These are phyloP conservation scores for Chrysochloris asiatica DNA, from an alignment of 2,113 vertebrate genomes.

Conservation along the genomic window DNA sequence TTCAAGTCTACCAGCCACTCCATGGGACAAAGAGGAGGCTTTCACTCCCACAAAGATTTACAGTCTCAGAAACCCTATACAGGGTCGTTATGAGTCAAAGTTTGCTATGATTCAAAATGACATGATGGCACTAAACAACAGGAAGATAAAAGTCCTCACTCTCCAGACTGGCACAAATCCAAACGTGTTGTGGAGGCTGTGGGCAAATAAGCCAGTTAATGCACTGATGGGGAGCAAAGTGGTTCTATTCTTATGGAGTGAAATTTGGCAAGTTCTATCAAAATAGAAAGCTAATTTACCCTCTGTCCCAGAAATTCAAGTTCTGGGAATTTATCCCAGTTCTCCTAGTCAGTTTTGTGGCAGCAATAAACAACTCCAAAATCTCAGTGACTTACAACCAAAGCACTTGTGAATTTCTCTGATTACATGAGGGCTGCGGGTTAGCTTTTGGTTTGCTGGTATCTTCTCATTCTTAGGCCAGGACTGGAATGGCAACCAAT, in stretches of 20 bases:
- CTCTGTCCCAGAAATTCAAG: not conserved
- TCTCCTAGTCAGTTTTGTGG: not conserved
- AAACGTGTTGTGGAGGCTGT: not conserved
- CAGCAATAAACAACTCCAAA: not conserved
- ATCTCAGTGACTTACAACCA: not conserved
- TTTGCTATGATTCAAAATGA: too few relatives aligned
- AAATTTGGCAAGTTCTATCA: not conserved
- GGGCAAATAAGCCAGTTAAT: not conserved
- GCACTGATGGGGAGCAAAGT: not conserved
- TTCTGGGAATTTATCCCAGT: slow-evolving; percentile 1
- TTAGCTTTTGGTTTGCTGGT: not conserved
- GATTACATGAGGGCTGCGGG: not conserved
- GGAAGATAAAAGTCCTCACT: not conserved
- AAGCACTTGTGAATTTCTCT: not conserved
- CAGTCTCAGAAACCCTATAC: too few relatives aligned
- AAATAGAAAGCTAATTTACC: slow-evolving; percentile 30
- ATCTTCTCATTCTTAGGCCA: not conserved
- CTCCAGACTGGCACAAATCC: not conserved
- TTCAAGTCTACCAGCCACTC: too few relatives aligned
- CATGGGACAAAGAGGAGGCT: too few relatives aligned
- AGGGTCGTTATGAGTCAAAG: too few relatives aligned
- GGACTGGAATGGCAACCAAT: too few relatives aligned
- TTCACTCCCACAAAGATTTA: too few relatives aligned
- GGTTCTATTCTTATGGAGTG: not conserved
- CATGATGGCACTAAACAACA: too few relatives aligned